Base-by-base conservation (phyloP, 2,888 invertebrate genomes). In the Tetanocera ferruginea region DNA sequence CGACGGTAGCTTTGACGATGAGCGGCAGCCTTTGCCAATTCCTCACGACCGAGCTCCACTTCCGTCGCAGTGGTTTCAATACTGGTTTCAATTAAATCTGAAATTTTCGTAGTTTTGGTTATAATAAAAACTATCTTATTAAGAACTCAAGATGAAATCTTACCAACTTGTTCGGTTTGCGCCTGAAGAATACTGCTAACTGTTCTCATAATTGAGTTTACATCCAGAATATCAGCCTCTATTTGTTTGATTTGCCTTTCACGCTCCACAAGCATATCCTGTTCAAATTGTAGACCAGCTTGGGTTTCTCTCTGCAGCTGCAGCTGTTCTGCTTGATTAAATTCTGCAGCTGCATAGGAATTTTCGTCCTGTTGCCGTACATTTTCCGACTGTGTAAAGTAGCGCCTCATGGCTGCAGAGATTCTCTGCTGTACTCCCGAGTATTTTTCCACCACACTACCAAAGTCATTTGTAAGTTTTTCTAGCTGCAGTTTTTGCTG, bases 401-500 rank as follows among this genome's bases (percentile, higher is more conserved):
- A 86, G 66, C 85, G 86, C 52, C 94, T 94, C 91, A 94, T 94
- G 86, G 94, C 94, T 49, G 79, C 60, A 23, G 93, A 93, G 70
- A 94, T 92, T 90, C 92, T 91, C 92, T 95, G 95, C 89, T 97
- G 97, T 85, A 95, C 92, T 25, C 92, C 90, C 67, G 95, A 93
- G 87, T 96, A 97, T 86, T 93, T 93, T 81, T 93, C 93, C 23
- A 97, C 91, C 2, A 96, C 93, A 82, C 95, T 95, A 81, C 93
- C 93, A 88, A 97, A 97, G 84, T 95, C 95, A 83, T 94, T 94
- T 14, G 95, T 95, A 17, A 97, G 92, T 84, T 96, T 93, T 83
- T 96, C 96, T 76, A 96, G 93, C 89, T 97, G 96, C 81, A 97
- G 90, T 86, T 94, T 95, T 87, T 95, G 95, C 78, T 94, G 94